Evolutionary conservation across 2,113 vertebrate species (phyloP), one percentile per base, ranked within the genome.

Genomic region (Oreotrochilus melanogaster): DNA sequence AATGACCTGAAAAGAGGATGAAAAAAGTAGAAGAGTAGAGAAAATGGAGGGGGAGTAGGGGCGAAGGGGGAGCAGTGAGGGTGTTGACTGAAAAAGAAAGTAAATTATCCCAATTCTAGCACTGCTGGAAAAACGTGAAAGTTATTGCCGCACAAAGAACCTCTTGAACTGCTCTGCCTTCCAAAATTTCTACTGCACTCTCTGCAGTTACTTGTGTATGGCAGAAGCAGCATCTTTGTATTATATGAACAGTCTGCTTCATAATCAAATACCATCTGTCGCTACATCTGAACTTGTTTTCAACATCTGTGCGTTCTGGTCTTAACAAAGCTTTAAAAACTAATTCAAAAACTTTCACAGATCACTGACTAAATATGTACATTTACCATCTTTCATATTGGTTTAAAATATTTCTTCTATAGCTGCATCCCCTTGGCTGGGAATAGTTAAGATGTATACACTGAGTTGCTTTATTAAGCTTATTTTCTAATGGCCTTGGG

Each of bases 181-280:
- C 98, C 98, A 98, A 98, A 98, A 98, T 98, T 98, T 98, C 97
- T 97, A 93, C 98, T 86, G 98, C 98, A 98, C 98, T 98, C 97
- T 98, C 98, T 98, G 98, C 98, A 98, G 98, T 98, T 99, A 99
- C 99, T 99, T 99, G 98, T 98, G 98, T 99, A 98, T 98, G 99
- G 99, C 99, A 99, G 99, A 98, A 98, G 98, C 98, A 98, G 99
- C 99, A 99, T 99, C 99, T 99, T 99, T 99, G 99, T 99, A 99
- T 99, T 99, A 99, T 99, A 99, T 98, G 98, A 98, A 99, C 99
- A 99, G 98, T 99, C 99, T 99, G 99, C 98, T 99, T 98, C 98
- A 99, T 99, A 99, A 99, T 99, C 99, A 99, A 99, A 99, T 99
- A 99, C 99, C 99, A 99, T 99, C 99, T 99, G 99, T 99, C 99